phyloP scores from a whole-genome alignment of 2,888 invertebrate genomes.

The Metellina segmentata region DNA sequence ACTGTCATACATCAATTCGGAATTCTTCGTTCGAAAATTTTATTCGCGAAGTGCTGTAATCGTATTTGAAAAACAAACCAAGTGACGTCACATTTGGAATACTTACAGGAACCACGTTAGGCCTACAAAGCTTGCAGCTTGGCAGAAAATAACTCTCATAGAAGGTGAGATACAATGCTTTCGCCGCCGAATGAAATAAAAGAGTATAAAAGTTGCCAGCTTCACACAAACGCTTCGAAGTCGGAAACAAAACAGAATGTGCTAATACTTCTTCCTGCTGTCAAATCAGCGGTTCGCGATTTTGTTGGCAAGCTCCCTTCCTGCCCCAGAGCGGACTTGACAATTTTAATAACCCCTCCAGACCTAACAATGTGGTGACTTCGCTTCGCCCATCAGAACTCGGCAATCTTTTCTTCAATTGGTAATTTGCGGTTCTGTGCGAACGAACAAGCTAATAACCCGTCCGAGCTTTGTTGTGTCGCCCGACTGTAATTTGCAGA shows the following conservation, averaged over 20 bases:
- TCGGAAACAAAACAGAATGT: neutral
- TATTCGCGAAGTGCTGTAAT: too few relatives aligned
- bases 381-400: slow-evolving; percentile 6
- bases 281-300: slow-evolving; percentile 35
- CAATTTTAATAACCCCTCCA: slow-evolving; percentile 39
- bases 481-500: slow-evolving; percentile 57
- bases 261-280: slow-evolving; percentile 10
- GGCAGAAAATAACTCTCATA: too few relatives aligned
- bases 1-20: too few relatives aligned
- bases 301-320: slow-evolving; percentile 42
- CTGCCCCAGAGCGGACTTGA: slow-evolving; percentile 48
- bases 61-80: too few relatives aligned
- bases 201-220: too few relatives aligned
- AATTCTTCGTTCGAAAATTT: too few relatives aligned
- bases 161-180: too few relatives aligned
- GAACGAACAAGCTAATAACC: slow-evolving; percentile 57
- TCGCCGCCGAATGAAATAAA: too few relatives aligned
- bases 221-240: neutral
- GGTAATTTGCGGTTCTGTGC: slow-evolving; percentile 70
- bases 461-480: slow-evolving; percentile 40
- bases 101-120: too few relatives aligned
- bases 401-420: slow-evolving; percentile 19
- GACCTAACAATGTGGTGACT: slow-evolving; percentile 63
- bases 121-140: too few relatives aligned
- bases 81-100: too few relatives aligned